Evolutionary conservation across 2,113 vertebrate species (phyloP).

Genomic region (Alaudala cheleensis): DNA sequence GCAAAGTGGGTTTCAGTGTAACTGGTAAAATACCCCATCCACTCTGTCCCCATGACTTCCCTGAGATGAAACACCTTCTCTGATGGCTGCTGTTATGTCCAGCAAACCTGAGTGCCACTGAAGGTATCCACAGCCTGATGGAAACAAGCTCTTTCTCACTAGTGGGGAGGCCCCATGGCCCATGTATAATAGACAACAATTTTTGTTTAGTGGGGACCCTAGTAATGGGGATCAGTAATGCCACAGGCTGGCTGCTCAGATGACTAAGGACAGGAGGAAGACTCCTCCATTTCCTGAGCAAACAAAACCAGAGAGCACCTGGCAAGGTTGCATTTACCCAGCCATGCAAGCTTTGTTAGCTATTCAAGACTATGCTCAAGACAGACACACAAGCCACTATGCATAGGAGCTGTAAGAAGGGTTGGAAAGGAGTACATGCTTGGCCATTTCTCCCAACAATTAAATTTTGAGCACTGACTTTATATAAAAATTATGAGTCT

Average conservation of each 20-base stretch:
- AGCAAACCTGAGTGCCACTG: fast-evolving
- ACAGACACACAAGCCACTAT: not conserved
- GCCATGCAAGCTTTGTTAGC: not conserved
- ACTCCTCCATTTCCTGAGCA: not conserved
- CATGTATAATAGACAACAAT: not conserved
- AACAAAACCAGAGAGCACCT: not conserved
- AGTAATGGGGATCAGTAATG: not conserved
- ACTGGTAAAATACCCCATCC: not conserved
- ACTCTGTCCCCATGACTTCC: not conserved
- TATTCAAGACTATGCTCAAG: not conserved
- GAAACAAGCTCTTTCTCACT: not conserved
- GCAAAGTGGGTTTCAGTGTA: not conserved
- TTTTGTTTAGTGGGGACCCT: fast-evolving
- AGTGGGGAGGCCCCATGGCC: not conserved
- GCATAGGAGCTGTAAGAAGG: not conserved
- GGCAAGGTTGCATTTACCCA: not conserved
- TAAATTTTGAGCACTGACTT: not conserved
- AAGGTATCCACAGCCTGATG: not conserved
- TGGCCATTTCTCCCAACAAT: not conserved
- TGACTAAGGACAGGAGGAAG: not conserved
- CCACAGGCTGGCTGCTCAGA: not conserved
- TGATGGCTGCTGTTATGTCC: not conserved
- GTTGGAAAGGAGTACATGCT: not conserved
- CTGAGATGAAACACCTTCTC: not conserved
- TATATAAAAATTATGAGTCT: not conserved